Evolutionary conservation across 2,113 vertebrate genomes (phyloP), one percentile per base, ranked within the genome.

Genomic region (Romanogobio albipinnatus): DNA sequence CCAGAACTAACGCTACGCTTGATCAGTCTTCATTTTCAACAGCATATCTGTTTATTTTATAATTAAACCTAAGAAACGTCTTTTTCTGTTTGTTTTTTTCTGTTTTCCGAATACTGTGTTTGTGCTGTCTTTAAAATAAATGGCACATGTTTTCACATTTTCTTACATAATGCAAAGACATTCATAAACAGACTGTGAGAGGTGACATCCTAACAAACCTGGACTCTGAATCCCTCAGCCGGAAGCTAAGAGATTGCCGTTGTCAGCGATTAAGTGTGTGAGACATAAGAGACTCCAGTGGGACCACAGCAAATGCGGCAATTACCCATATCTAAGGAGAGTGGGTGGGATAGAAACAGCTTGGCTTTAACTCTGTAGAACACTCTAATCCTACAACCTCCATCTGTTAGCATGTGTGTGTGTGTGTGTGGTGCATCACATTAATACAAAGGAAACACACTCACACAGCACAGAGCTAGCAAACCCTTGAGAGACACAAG

Each of bases 341-440:
- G 62, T 45, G 51, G 64, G 84, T 73, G 76, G 64, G 39, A 85
- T 26, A 78, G 39, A 70, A 64, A 62, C 62, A 56, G 76, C 17
- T 68, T 47, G 56, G 45, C 45, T 51, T 76, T 56, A 76, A 76
- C 49, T 76, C 51, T 36, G 51, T 33, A 76, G 17, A 76, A 56
- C 17, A 76, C 49, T 56, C 15, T 76, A 76, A 76, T 76, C 74
- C 51, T 56, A 76, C 15, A 76, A 76, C 29, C 51, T 76, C 49
- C 49, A 76, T 76, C 74, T 82, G 62, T 86, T 62, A 24, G 49
- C n/a, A 10, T 74, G 84, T 81, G 76, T 85, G 76, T 84, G 76
- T 85, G 76, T 84, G 47, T 45, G 49, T 56, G 53, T 56, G 17
- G 17, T 58, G 36, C 26, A 4, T 49, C 14, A 19, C 36, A 51